Evolutionary conservation across 2,797 vertebrate genomes (phyloP).

Genomic region (Neomorphus geoffroyi): DNA sequence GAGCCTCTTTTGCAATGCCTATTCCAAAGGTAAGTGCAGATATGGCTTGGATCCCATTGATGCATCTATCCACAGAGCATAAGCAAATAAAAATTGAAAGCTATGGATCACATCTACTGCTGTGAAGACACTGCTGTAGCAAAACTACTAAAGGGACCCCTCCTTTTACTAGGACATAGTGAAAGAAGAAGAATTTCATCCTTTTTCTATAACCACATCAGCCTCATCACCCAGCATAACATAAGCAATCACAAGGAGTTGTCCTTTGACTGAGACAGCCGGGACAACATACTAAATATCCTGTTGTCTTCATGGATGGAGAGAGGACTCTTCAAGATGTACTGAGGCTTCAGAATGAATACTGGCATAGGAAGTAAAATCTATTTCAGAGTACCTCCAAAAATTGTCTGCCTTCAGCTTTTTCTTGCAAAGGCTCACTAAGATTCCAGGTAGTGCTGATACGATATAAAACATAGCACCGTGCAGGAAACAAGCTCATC

Average conservation of each 20-base stretch:
- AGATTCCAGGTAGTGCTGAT: background rate
- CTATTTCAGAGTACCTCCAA: background rate
- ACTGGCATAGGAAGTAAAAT: background rate
- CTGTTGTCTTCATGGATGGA: background rate
- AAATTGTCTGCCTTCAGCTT: background rate
- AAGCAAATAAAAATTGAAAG: background rate
- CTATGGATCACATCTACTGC: background rate
- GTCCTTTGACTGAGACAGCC: background rate
- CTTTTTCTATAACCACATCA: background rate
- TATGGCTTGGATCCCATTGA: background rate
- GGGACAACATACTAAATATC: background rate
- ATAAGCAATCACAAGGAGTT: background rate
- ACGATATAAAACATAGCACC: background rate
- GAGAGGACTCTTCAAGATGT: background rate
- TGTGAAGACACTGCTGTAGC: background rate
- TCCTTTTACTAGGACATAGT: background rate
- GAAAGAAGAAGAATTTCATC: background rate
- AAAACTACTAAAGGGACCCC: background rate
- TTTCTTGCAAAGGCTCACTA: background rate
- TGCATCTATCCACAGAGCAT: background rate
- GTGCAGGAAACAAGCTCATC: background rate
- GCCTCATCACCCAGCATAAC: background rate
- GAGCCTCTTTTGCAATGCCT: background rate
- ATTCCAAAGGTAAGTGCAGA: background rate
- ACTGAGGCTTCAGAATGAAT: background rate